Conservation (phyloP, 2,797 vertebrate species). For the Podarcis siculus region DNA sequence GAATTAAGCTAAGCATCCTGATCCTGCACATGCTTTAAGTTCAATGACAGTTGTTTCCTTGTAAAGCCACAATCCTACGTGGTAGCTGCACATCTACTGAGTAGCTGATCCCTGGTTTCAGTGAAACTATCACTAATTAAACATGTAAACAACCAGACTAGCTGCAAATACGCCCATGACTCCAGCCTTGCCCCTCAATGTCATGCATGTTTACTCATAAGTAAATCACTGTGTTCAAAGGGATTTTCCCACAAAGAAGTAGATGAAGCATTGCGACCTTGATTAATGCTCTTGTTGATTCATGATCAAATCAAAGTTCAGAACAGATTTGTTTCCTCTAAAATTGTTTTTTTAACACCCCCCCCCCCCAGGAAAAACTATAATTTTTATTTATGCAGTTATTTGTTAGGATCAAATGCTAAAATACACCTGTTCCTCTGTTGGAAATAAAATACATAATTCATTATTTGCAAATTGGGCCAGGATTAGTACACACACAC, state of each 20-base stretch:
- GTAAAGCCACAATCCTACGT: background rate
- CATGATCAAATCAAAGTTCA: background rate
- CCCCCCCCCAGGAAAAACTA: too few species aligned
- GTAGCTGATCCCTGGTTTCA: background rate
- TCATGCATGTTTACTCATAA: background rate
- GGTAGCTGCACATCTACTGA: background rate
- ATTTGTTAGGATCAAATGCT: background rate
- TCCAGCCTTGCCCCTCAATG: background rate
- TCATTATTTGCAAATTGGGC: background rate
- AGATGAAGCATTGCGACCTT: background rate
- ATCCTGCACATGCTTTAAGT: background rate
- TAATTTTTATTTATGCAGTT: background rate
- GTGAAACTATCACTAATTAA: background rate
- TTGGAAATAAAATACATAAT: background rate
- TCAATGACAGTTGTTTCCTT: background rate
- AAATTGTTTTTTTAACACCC: background rate
- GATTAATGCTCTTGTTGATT: background rate
- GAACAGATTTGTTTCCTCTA: background rate
- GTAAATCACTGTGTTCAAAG: background rate
- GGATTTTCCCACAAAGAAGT: background rate
- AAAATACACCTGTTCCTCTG: background rate
- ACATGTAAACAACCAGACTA: background rate
- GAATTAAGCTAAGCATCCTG: background rate
- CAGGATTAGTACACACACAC: conserved; percentile 40
- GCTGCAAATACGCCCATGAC: background rate